Percentiles rank a stretch among this genome's conserved stretches.
Conservation (phyloP, 2,888 invertebrate species). For the Dryococelus australis region DNA sequence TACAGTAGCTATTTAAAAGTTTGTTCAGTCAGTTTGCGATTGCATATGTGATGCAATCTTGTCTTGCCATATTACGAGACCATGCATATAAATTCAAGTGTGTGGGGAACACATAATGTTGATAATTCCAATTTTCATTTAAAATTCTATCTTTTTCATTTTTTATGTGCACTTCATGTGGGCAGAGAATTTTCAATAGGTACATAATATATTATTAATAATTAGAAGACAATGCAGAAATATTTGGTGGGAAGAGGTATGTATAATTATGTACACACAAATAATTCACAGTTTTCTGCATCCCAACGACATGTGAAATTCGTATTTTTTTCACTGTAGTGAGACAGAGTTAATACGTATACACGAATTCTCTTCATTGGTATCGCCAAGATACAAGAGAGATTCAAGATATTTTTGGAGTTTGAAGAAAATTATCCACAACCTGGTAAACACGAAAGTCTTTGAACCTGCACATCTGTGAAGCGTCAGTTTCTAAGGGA, state of each 20-base stretch:
- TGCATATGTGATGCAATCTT: not conserved
- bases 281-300: not conserved
- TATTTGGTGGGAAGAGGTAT: not conserved
- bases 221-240: not conserved
- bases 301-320: not conserved
- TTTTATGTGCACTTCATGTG: not conserved
- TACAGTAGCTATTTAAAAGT: not conserved
- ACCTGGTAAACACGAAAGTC: too few relatives aligned
- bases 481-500: conserved; percentile 12
- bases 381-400: not conserved
- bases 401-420: not conserved
- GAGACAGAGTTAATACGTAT: too few relatives aligned
- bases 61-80: not conserved
- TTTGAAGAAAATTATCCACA: too few relatives aligned
- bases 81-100: not conserved
- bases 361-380: too few relatives aligned
- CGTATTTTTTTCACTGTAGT: not conserved
- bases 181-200: not conserved
- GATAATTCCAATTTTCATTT: not conserved
- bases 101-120: not conserved
- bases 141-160: not conserved
- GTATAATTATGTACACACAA: not conserved
- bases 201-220: not conserved
- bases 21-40: not conserved
- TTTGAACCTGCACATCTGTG: not conserved